Evolutionary conservation across 2,113 vertebrate genomes (phyloP), one percentile per base, ranked within the genome.

Genomic region (Boulengeromyrus knoepffleri): DNA sequence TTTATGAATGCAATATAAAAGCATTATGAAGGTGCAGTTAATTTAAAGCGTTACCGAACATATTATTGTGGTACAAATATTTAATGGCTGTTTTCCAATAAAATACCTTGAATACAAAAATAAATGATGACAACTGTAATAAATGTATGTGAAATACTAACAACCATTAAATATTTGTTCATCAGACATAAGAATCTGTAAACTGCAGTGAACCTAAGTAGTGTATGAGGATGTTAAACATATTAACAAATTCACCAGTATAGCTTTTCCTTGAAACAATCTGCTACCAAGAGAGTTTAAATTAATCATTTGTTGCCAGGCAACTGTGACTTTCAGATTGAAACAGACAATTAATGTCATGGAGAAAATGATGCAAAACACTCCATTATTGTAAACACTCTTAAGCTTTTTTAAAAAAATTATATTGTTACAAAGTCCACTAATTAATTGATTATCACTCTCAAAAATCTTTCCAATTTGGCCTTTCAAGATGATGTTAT

Each of bases 251-350:
- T 66, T 39, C 8, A 45, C 56, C 39, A 58, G 36, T 88, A 66
- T 66, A 42, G 31, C 21, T 89, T 15, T 58, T 85, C 50, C 53
- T 62, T 89, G 74, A 89, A 46, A 85, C 52, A 89, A 62, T 52
- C 52, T 85, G 52, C 80, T 46, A 89, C 77, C 50, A 85, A 42
- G 77, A 56, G 31, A 89, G 80, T 42, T 56, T 89, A 52, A 90
- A 90, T 88, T 31, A 88, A 90, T 88, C 52, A 80, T 90, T 90
- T 86, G 94, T 95, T 95, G 94, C 93, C 92, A 93, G 85, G 93
- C 85, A 92, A 95, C 93, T 52, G 88, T 66, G 80, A 58, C 53
- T 89, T 85, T 31, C 52, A 62, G 53, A 89, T 56, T 62, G 52
- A 89, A 24, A 85, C 53, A 62, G 52, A 58, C 80, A 52, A 58